A percentile compares a stretch with the other conserved stretches of the same genome.
These are phyloP conservation scores for Podarcis cretensis DNA, from an alignment of 2,113 vertebrate genomes.

Conservation along the genomic window DNA sequence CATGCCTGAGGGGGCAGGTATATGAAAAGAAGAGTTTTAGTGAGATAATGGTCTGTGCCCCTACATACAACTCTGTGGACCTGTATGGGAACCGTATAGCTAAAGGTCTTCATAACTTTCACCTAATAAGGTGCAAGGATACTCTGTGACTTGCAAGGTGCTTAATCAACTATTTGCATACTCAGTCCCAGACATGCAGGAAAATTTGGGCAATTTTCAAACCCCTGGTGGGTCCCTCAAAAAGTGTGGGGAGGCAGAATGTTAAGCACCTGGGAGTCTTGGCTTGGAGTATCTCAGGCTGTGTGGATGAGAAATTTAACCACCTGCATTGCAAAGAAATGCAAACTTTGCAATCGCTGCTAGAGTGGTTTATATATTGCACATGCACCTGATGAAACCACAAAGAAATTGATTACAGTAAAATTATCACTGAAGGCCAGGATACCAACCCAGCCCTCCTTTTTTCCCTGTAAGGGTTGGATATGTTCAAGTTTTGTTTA, in stretches of 20 bases:
- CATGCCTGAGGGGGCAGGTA: too few species aligned
- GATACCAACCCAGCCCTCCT: constrained; percentile 2
- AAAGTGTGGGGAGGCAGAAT: background rate
- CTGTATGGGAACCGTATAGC: background rate
- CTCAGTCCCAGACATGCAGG: background rate
- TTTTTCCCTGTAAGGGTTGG: constrained; percentile 42
- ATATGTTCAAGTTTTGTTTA: constrained; percentile 72
- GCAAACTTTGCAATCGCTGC: background rate
- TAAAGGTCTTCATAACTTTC: too few species aligned
- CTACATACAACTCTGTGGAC: background rate
- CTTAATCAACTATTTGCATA: background rate
- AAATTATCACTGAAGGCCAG: constrained; percentile 58
- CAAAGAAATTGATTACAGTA: constrained; percentile 60
- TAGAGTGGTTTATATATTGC: background rate
- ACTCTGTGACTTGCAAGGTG: background rate
- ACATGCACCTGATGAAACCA: background rate
- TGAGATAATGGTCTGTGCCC: background rate
- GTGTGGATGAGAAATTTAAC: background rate
- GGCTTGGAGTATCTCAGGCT: background rate
- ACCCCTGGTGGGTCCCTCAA: background rate
- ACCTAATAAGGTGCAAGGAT: background rate
- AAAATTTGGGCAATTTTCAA: background rate
- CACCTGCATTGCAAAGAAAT: background rate
- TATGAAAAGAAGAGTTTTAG: too few species aligned
- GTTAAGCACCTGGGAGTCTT: background rate